These are phyloP conservation scores for Microtus pennsylvanicus DNA, from an alignment of 2,113 vertebrate genomes.

Conservation along the genomic window DNA sequence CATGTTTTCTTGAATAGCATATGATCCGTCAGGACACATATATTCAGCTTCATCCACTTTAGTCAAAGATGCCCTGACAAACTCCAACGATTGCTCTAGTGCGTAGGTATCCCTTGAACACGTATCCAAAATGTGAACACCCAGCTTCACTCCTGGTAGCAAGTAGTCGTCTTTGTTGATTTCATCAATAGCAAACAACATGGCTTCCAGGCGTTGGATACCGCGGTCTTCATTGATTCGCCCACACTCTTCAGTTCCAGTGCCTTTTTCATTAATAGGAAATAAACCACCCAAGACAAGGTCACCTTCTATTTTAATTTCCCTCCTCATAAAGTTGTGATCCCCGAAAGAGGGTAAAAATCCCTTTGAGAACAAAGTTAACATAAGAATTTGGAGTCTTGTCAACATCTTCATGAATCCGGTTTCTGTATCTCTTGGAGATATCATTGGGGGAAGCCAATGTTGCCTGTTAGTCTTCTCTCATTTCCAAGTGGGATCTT, in stretches of 20 bases:
- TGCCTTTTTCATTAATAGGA: slow-evolving; percentile 98
- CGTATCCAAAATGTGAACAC: slow-evolving; percentile 98
- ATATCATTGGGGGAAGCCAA: slow-evolving; percentile 75
- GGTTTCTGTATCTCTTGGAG: slow-evolving; percentile 78
- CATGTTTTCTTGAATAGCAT: slow-evolving; percentile 96
- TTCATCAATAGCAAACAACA: slow-evolving; percentile 98
- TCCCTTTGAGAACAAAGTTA: slow-evolving; percentile 93
- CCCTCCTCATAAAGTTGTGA: slow-evolving; percentile 92
- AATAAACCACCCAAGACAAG: slow-evolving; percentile 97
- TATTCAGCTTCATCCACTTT: slow-evolving; percentile 99
- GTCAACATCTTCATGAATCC: slow-evolving; percentile 91
- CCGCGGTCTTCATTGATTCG: slow-evolving; percentile 97
- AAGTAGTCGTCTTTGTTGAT: slow-evolving; percentile 94
- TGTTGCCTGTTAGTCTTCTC: slow-evolving; percentile 80
- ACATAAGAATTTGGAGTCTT: slow-evolving; percentile 88
- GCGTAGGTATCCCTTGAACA: slow-evolving; percentile 99
- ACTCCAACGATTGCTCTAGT: slow-evolving; percentile 98
- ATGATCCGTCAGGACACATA: slow-evolving; percentile 98
- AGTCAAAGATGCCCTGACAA: slow-evolving; percentile 97
- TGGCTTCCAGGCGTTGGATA: slow-evolving; percentile 98
- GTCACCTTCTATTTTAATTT: slow-evolving; percentile 98
- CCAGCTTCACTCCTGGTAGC: slow-evolving; percentile 95
- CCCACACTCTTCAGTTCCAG: slow-evolving; percentile 96
- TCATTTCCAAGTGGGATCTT: slow-evolving; percentile 87
- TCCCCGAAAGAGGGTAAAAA: slow-evolving; percentile 92